Evolutionary conservation across 2,888 invertebrate genomes (phyloP).

Genomic region (Eupithecia abbreviata): DNA sequence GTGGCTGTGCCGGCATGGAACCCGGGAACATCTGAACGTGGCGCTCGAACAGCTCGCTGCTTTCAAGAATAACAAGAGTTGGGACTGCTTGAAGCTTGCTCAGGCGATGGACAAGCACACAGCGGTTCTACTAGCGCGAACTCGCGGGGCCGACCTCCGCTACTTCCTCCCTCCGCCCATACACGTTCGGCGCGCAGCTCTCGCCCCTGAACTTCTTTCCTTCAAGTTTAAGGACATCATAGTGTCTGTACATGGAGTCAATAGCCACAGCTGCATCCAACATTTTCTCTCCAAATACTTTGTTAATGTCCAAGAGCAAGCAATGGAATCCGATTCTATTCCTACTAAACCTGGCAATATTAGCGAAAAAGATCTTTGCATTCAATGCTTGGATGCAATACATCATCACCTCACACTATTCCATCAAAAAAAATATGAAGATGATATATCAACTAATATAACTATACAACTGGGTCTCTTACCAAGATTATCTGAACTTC

Average conservation of each 20-base stretch:
- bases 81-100: constrained; percentile 89
- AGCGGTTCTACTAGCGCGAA: constrained; percentile 90
- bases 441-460: constrained; percentile 58
- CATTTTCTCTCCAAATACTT: constrained; percentile 74
- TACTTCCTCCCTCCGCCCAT: constrained; percentile 90
- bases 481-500: constrained; percentile 64
- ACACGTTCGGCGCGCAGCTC: constrained; percentile 71
- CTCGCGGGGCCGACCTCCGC: constrained; percentile 86
- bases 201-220: constrained; percentile 69
- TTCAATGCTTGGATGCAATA: constrained; percentile 72
- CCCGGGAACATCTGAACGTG: constrained; percentile 83
- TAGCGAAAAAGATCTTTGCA: constrained; percentile 70
- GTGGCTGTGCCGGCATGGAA: constrained; percentile 86
- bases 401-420: constrained; percentile 73
- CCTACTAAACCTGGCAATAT: constrained; percentile 73
- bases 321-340: constrained; percentile 69
- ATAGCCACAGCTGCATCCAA: constrained; percentile 70
- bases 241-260: constrained; percentile 55
- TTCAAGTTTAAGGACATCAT: constrained; percentile 69
- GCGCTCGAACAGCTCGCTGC: constrained; percentile 87
- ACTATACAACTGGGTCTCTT: constrained; percentile 65
- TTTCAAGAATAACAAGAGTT: constrained; percentile 86
- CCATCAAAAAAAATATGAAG: constrained; percentile 56
- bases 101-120: constrained; percentile 91
- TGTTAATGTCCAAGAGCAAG: constrained; percentile 71